These are phyloP conservation scores for Corydoras maculifer DNA, from an alignment of 2,113 vertebrate species.

Conservation along the genomic window DNA sequence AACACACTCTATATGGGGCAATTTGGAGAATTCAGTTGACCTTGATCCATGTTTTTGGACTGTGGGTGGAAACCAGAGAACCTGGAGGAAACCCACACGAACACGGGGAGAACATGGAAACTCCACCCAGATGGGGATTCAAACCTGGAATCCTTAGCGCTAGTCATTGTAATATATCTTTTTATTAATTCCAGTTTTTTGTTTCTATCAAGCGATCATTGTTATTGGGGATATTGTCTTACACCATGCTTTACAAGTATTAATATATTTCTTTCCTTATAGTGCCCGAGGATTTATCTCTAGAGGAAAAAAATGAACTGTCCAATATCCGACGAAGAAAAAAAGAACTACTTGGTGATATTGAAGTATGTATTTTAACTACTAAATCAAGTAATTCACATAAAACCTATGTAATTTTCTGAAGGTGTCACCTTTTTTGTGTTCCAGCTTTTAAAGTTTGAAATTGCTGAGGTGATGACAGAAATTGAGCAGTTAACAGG, in stretches of 20 bases:
- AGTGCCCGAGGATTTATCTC: conserved; percentile 94
- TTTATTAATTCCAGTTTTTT: no score
- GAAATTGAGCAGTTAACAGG: conserved; percentile 95
- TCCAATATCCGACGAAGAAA: conserved; percentile 91
- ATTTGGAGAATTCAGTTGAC: no score
- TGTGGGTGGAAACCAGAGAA: no score
- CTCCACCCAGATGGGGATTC: no score
- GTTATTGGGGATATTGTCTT: neutral
- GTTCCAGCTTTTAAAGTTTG: conserved; percentile 88
- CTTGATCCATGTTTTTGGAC: no score
- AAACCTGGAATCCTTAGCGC: no score
- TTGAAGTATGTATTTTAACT: conserved; percentile 72
- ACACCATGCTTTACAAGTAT: no score
- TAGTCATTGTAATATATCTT: no score
- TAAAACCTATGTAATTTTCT: neutral
- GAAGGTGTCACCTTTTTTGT: conserved; percentile 28
- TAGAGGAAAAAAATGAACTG: conserved; percentile 89
- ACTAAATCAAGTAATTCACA: no score
- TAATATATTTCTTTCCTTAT: conserved; percentile 33
- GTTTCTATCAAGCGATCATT: neutral
- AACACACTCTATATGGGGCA: no score
- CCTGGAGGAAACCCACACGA: no score
- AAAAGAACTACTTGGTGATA: conserved; percentile 92
- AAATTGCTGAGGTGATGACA: conserved; percentile 97
- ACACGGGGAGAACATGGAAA: no score